A percentile compares a stretch with the other conserved stretches of the same genome.
phyloP scores from a whole-genome alignment of 2,888 invertebrate genomes.

The Phaedon cochleariae region DNA sequence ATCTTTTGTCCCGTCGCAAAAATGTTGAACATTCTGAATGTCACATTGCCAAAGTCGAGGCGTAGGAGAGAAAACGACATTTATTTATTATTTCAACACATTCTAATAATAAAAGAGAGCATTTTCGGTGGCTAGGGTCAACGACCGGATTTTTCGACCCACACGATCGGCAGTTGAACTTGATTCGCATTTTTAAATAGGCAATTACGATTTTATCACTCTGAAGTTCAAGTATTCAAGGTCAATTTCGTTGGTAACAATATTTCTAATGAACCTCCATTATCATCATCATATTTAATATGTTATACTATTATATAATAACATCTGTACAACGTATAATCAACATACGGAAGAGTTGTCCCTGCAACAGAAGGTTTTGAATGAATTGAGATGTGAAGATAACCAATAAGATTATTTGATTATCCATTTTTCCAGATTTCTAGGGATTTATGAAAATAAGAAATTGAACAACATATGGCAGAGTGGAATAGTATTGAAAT shows the following conservation, averaged over 20 bases:
- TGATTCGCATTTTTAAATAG: conserved; percentile 38
- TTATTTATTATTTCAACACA: conserved; percentile 32
- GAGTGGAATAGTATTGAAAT: too few relatives aligned
- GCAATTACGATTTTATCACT: conserved; percentile 31
- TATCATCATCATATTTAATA: too few relatives aligned
- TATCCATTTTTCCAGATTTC: too few relatives aligned
- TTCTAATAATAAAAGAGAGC: conserved; percentile 40
- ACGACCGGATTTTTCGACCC: conserved; percentile 39
- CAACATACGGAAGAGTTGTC: too few relatives aligned
- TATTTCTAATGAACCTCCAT: not conserved
- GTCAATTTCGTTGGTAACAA: conserved; percentile 19
- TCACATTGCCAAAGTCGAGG: conserved; percentile 21
- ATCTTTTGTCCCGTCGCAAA: conserved; percentile 19
- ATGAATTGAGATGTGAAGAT: too few relatives aligned
- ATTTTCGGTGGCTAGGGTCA: conserved; percentile 37
- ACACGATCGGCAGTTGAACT: conserved; percentile 42
- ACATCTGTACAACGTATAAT: too few relatives aligned
- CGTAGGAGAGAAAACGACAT: conserved; percentile 35
- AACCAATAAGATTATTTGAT: too few relatives aligned
- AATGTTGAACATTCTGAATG: conserved; percentile 16
- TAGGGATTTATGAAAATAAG: too few relatives aligned
- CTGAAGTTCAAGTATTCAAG: conserved; percentile 37
- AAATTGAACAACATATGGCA: too few relatives aligned
- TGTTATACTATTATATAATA: too few relatives aligned
- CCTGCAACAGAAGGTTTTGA: too few relatives aligned